A percentile compares a stretch with the other conserved stretches of the same genome.
These are phyloP conservation scores for Leptinotarsa defecta DNA, from an alignment of 1,140 invertebrate species.

Conservation along the genomic window DNA sequence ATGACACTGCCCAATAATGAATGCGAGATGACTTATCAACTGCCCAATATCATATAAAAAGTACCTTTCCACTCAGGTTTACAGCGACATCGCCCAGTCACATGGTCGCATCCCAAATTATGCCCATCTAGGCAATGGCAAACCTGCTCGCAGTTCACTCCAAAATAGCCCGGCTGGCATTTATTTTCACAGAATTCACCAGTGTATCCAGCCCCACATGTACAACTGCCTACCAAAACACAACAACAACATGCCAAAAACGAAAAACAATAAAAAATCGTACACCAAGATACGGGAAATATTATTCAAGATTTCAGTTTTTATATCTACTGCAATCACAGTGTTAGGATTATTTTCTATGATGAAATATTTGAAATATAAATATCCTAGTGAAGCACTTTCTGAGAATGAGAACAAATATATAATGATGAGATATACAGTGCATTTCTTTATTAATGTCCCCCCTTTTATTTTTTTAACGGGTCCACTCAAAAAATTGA, in stretches of 20 bases:
- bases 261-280: slow-evolving; percentile 23
- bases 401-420: too few relatives aligned
- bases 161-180: slow-evolving; percentile 72
- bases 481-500: too few relatives aligned
- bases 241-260: slow-evolving; percentile 46
- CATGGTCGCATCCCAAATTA: slow-evolving; percentile 76
- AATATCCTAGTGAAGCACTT: too few relatives aligned
- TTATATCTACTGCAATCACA: too few relatives aligned
- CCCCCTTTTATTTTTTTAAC: too few relatives aligned
- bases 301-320: too few relatives aligned
- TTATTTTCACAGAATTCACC: slow-evolving; percentile 78
- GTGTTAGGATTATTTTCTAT: too few relatives aligned
- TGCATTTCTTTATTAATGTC: too few relatives aligned
- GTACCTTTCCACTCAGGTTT: slow-evolving; percentile 78
- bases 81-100: slow-evolving; percentile 83
- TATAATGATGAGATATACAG: too few relatives aligned
- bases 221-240: slow-evolving; percentile 73
- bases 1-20: too few relatives aligned
- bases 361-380: too few relatives aligned
- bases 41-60: slow-evolving; percentile 11
- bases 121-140: slow-evolving; percentile 76
- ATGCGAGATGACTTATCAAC: too few relatives aligned
- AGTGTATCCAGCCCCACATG: slow-evolving; percentile 83
- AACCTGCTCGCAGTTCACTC: slow-evolving; percentile 69
- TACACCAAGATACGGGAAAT: slow-evolving; percentile 18